phyloP scores from a whole-genome alignment of 2,113 vertebrate species.

The Dicaeum eximium region DNA sequence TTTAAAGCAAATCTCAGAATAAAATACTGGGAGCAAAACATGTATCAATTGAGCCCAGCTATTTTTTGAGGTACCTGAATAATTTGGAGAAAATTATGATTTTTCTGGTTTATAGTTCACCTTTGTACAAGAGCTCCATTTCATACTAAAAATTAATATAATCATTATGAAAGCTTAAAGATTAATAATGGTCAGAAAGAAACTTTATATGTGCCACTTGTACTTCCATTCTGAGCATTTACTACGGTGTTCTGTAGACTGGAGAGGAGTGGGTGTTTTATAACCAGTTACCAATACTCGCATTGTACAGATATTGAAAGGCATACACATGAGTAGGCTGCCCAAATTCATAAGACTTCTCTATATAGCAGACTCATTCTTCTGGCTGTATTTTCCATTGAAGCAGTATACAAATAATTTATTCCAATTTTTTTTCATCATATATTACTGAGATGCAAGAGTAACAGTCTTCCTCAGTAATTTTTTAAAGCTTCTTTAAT shows the following conservation, averaged over 20 bases:
- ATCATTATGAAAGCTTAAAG: background rate
- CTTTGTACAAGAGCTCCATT: background rate
- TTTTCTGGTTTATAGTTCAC: background rate
- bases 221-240: background rate
- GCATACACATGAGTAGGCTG: background rate
- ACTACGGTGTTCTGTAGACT: background rate
- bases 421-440: background rate
- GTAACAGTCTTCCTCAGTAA: background rate
- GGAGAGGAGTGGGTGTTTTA: background rate
- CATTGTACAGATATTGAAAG: background rate
- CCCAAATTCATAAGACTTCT: background rate
- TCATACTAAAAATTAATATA: background rate
- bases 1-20: background rate
- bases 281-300: background rate
- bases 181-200: background rate
- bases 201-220: background rate
- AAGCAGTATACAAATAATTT: background rate
- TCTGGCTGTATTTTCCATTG: background rate
- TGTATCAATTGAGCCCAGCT: background rate
- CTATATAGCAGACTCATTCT: background rate
- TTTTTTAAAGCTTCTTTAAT: background rate
- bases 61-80: background rate
- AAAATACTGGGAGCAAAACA: background rate
- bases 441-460: background rate
- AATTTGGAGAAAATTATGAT: background rate